A percentile compares a stretch with the other conserved stretches of the same genome.
These are phyloP conservation scores for Ammospiza nelsoni DNA, from an alignment of 2,113 vertebrate species.

Conservation along the genomic window DNA sequence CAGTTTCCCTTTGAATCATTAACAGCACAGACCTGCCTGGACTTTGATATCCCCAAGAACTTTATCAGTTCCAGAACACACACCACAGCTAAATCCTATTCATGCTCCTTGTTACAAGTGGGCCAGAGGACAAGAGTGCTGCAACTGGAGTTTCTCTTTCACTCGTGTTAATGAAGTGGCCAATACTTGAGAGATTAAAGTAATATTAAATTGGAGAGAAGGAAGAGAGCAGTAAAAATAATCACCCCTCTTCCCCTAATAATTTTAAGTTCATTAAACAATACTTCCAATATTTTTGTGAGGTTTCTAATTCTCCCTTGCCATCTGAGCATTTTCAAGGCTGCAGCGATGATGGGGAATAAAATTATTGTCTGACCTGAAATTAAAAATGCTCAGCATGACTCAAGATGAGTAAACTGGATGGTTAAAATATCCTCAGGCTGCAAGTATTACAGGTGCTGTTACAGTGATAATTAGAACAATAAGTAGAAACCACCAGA, in stretches of 20 bases:
- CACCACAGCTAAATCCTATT: not conserved
- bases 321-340: not conserved
- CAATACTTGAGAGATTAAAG: not conserved
- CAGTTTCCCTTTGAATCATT: not conserved
- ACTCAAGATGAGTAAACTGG: not conserved
- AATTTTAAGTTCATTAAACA: not conserved
- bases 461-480: not conserved
- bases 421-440: not conserved
- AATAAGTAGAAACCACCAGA: not conserved
- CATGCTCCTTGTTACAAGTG: not conserved
- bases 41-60: not conserved
- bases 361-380: not conserved
- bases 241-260: not conserved
- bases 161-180: not conserved
- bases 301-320: not conserved
- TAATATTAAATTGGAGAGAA: not conserved
- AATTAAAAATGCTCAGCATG: not conserved
- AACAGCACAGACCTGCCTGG: not conserved
- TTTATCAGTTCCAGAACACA: not conserved
- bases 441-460: not conserved
- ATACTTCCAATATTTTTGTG: not conserved
- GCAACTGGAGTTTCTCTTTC: not conserved
- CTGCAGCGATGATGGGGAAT: not conserved
- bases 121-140: not conserved
- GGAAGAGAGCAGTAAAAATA: not conserved